A percentile compares a stretch with the other conserved stretches of the same genome.
Conservation (phyloP, 2,797 vertebrate genomes). For the Triplophysa bombifrons region DNA sequence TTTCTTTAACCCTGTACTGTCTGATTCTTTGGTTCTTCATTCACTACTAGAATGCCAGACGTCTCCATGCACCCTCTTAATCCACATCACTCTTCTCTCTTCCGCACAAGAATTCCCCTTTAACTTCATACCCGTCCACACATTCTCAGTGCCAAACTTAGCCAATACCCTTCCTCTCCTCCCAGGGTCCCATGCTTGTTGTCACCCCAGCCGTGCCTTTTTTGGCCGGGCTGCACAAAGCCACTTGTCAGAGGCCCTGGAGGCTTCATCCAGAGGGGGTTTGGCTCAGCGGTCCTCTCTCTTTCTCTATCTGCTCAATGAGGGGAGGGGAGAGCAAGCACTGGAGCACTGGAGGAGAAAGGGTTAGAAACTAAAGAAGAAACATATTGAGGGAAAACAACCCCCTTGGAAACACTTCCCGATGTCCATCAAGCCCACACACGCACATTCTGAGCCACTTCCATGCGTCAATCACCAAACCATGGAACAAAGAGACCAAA, state of each 20-base stretch:
- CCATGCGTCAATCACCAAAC: conserved; percentile 32
- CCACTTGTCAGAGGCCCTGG: conserved; percentile 50
- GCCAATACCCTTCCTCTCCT: conserved; percentile 7
- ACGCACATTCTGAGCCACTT: conserved; percentile 23
- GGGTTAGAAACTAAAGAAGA: conserved; percentile 22
- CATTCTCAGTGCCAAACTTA: conserved; percentile 22
- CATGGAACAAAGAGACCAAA: conserved; percentile 33
- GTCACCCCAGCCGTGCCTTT: conserved; percentile 17
- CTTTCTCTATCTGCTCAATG: conserved; percentile 37
- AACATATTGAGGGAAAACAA: conserved; percentile 48
- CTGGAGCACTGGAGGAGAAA: conserved; percentile 13
- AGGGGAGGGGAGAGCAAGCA: conserved; percentile 17
- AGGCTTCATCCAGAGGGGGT: conserved; percentile 29
- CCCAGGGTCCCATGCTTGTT: conserved; percentile 23
- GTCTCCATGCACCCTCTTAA: conserved; percentile 15
- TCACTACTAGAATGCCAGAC: conserved; percentile 4
- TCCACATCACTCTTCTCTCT: neutral
- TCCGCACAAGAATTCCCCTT: conserved; percentile 34
- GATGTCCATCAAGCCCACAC: conserved; percentile 33
- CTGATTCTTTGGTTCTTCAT: neutral
- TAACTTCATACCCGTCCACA: conserved; percentile 14
- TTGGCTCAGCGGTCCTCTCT: conserved; percentile 30
- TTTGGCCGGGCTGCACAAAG: conserved; percentile 52
- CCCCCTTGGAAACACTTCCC: conserved; percentile 50
- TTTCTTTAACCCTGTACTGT: too few relatives aligned